These are phyloP conservation scores for Caenorhabditis auriculariae DNA, from an alignment of 2,888 invertebrate genomes.

Conservation along the genomic window DNA sequence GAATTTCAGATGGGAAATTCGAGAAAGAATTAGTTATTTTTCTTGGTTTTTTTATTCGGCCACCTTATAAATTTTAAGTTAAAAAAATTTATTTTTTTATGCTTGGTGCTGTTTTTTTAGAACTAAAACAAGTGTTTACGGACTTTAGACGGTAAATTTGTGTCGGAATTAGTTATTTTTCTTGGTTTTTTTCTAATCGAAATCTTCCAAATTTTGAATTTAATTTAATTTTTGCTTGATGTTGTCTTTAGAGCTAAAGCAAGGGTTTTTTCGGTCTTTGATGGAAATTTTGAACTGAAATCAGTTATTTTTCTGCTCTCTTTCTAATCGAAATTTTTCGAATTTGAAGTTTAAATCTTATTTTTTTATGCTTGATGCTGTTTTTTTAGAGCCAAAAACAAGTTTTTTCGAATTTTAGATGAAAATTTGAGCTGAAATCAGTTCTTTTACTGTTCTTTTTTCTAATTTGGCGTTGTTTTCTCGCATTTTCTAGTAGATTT, in stretches of 20 bases:
- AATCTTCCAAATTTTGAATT: no score
- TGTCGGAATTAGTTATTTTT: background rate
- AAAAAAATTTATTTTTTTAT: background rate
- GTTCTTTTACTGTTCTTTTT: background rate
- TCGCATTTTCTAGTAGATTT: no score
- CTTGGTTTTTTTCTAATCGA: no score
- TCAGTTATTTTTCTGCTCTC: background rate
- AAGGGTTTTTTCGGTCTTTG: no score
- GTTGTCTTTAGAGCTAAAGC: background rate
- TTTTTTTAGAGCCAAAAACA: background rate
- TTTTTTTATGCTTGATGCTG: background rate
- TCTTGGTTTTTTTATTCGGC: no score
- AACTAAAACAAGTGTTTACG: background rate
- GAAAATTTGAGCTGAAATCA: background rate
- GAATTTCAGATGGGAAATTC: no score
- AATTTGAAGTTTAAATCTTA: background rate
- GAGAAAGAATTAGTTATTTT: background rate
- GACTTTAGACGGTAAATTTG: background rate
- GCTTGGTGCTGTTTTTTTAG: background rate
- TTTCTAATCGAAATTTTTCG: no score
- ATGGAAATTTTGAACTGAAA: no score
- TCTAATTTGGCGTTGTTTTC: no score
- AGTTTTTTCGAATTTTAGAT: background rate
- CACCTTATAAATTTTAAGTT: background rate
- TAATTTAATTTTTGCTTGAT: background rate